Percentiles rank a stretch among this genome's conserved stretches.
phyloP scores from a whole-genome alignment of 2,113 vertebrate species.

The Antechinus stuartii region DNA sequence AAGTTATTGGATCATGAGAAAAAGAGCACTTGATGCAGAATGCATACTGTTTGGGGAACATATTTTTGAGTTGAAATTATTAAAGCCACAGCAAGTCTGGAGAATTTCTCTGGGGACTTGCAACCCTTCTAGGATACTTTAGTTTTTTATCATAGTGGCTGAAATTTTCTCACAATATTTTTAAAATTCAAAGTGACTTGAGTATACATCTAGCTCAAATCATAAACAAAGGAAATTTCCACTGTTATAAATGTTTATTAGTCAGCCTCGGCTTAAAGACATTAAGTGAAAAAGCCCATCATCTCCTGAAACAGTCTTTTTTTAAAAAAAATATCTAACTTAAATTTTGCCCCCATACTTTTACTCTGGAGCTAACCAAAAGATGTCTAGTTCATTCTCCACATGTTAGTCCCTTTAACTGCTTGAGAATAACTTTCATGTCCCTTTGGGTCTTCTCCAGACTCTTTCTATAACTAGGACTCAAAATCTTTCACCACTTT shows the following conservation, averaged over 20 bases:
- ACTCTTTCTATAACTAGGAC: neutral
- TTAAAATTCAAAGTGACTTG: constrained; percentile 12
- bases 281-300: neutral
- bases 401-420: neutral
- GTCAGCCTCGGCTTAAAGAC: neutral
- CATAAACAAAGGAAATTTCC: neutral
- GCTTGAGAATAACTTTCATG: neutral
- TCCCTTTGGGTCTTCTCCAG: neutral
- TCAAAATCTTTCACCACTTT: neutral
- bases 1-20: neutral
- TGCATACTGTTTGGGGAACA: constrained; percentile 32
- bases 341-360: neutral
- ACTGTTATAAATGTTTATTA: neutral
- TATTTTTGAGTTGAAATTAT: neutral
- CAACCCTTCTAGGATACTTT: neutral
- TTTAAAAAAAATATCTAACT: neutral
- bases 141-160: constrained; percentile 27
- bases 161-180: neutral
- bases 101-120: neutral
- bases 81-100: neutral
- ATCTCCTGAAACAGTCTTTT: neutral
- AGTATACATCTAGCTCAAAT: neutral
- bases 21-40: constrained; percentile 4
- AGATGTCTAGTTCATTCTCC: neutral
- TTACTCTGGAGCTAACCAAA: neutral